Evolutionary conservation across 2,797 vertebrate species (phyloP).

Genomic region (Cossypha heuglini): DNA sequence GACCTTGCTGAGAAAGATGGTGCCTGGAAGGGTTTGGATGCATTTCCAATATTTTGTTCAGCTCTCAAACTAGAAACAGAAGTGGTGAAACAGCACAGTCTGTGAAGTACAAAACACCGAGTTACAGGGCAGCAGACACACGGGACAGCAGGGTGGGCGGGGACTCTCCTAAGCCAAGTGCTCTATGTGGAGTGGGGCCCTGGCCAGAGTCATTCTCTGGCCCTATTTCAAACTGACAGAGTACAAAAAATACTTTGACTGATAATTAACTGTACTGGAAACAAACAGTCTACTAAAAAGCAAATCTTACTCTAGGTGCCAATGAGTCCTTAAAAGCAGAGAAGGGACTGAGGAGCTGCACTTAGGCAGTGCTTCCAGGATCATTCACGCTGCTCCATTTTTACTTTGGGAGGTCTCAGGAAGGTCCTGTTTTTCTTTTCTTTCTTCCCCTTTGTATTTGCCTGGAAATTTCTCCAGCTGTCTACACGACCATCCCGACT

Average conservation of each 20-base stretch:
- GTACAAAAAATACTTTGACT: constrained; percentile 75
- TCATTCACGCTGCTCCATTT: constrained; percentile 99
- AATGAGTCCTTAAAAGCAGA: constrained; percentile 78
- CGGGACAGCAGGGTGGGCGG: constrained; percentile 14
- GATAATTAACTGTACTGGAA: constrained; percentile 76
- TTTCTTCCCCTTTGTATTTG: constrained; percentile 91
- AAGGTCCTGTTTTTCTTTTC: constrained; percentile 96
- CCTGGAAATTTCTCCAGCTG: constrained; percentile 97
- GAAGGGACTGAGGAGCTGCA: constrained; percentile 28
- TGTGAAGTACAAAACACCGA: constrained; percentile 78
- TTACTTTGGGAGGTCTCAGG: constrained; percentile 98
- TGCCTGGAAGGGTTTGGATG: constrained; percentile 12
- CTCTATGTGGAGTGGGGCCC: constrained; percentile 21
- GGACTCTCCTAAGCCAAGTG: constrained; percentile 61
- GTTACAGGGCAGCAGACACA: constrained; percentile 70
- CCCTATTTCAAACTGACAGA: constrained; percentile 72
- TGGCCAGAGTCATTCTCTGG: constrained; percentile 50
- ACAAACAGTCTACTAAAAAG: constrained; percentile 77
- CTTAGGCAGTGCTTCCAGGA: constrained; percentile 8
- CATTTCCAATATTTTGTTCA: constrained; percentile 59
- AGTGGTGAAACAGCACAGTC: constrained; percentile 64
- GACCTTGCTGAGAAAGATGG: neutral
- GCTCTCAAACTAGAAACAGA: constrained; percentile 67
- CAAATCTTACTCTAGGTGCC: constrained; percentile 75
- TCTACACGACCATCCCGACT: constrained; percentile 96